Evolutionary conservation across 2,888 invertebrate genomes (phyloP).

Genomic region (Dasypogon diadema): DNA sequence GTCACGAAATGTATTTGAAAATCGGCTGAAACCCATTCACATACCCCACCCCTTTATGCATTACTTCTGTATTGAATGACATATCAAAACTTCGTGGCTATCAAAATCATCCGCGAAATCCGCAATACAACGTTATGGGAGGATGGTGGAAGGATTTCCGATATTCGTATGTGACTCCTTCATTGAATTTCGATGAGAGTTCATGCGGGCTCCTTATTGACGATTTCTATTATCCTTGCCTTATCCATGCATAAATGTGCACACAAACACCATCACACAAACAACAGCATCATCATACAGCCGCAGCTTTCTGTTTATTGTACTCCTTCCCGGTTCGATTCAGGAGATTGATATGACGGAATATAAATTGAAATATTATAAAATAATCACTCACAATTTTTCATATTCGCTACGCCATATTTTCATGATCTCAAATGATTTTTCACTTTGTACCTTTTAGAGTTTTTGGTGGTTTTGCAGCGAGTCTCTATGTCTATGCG

Average conservation of each 20-base stretch:
- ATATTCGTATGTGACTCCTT: constrained; percentile 35
- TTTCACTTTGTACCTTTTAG: constrained; percentile 50
- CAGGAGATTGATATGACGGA: constrained; percentile 53
- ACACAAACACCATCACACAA: not conserved
- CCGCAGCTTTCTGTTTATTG: constrained; percentile 19
- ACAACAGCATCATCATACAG: not conserved
- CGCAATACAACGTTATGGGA: constrained; percentile 5
- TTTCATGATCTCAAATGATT: constrained; percentile 54
- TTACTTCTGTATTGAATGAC: constrained; percentile 34
- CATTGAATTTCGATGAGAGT: constrained; percentile 51
- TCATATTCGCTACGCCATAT: constrained; percentile 52
- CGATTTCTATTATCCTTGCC: constrained; percentile 53
- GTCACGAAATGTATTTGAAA: constrained; percentile 33
- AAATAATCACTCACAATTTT: constrained; percentile 55
- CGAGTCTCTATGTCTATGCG: too few relatives aligned
- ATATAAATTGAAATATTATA: constrained; percentile 55
- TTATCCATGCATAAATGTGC: constrained; percentile 48
- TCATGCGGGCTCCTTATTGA: constrained; percentile 45
- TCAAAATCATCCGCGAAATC: constrained; percentile 52
- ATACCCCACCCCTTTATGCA: constrained; percentile 8
- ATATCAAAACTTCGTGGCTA: constrained; percentile 45
- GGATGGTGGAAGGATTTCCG: constrained; percentile 3
- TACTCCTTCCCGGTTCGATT: constrained; percentile 13
- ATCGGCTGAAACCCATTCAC: constrained; percentile 20
- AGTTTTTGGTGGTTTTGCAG: not conserved